Percentiles rank a stretch among this genome's conserved stretches.
Evolutionary conservation across 1,140 invertebrate genomes (phyloP).

Genomic region (Eulimnadia texana): DNA sequence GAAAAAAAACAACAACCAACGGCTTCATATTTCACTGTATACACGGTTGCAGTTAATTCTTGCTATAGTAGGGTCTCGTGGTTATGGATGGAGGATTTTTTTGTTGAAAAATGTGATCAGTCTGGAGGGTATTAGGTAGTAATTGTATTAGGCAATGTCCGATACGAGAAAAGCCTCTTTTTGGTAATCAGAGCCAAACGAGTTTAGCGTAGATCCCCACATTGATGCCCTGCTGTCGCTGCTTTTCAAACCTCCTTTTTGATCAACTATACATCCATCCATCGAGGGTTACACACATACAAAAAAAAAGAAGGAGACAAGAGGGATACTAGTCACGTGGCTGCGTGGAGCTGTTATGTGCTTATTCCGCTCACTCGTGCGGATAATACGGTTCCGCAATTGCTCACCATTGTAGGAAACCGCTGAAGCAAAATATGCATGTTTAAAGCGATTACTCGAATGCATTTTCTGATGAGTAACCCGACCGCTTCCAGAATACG

Average conservation of each 20-base stretch:
- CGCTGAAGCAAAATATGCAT: neutral
- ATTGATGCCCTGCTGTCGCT: neutral
- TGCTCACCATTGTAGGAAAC: neutral
- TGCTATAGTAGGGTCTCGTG: neutral
- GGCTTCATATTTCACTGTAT: neutral
- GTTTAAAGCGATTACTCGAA: neutral
- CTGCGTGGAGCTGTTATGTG: neutral
- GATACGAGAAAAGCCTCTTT: neutral
- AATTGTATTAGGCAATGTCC: neutral
- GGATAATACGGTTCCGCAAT: neutral
- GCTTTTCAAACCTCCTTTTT: neutral
- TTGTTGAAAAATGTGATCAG: neutral
- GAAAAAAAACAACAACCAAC: too few species aligned
- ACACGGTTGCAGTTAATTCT: neutral
- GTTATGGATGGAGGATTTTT: too few species aligned
- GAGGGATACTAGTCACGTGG: neutral
- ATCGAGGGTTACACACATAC: too few species aligned
- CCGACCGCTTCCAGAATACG: neutral
- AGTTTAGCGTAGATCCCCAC: neutral
- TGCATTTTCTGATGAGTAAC: neutral
- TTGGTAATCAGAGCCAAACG: neutral
- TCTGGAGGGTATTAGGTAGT: neutral
- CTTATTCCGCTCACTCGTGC: neutral
- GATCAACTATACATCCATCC: too few species aligned
- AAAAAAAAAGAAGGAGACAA: neutral